Evolutionary conservation across 2,888 invertebrate species (phyloP), one percentile per base, ranked within the genome.

Genomic region (Teleogryllus oceanicus): DNA sequence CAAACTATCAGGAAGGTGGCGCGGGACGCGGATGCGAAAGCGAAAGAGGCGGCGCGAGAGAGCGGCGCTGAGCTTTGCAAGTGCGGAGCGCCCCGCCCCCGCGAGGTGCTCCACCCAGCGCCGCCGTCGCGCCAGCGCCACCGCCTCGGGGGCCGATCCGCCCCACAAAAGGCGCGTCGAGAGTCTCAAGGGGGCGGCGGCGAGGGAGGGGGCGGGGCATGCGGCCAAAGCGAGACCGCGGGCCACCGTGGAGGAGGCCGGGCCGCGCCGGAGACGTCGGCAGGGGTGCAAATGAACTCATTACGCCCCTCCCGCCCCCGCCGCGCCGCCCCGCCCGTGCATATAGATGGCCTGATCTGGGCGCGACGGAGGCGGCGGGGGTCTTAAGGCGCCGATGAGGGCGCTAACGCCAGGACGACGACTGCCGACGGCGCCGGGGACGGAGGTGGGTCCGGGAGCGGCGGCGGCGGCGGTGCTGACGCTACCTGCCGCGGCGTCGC

Each of bases 321-420:
- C n/a, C 62, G 16, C 62, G 4, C 62, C 62, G 13, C 62, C 62
- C 62, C 62, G n/a, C 62, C 62, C 62, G 62, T 62, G 62, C 62
- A 62, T 62, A 62, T 62, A 62, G 62, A 62, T 62, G 62, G 62
- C 62, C 62, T 62, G 62, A 62, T 62, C 62, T 62, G 62, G 16
- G 62, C n/a, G 62, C 62, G n/a, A n/a, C 13, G 62, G 62, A 62
- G 62, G 62, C n/a, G 62, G 62, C 62, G 62, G n/a, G 62, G n/a
- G 62, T 62, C 62, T 62, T 62, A 62, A 62, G 62, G 62, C 62
- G 62, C 13, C 62, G 62, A 62, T 18, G 62, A 62, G 62, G 18
- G 62, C 62, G 62, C 18, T 62, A 62, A 62, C 62, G 62, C 62
- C 13, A 2, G 12, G 62, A 18, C 62, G 62, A 62, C 62, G 62